Percentiles rank a stretch among this genome's conserved stretches.
These are phyloP conservation scores for Proctacanthus coquilletti DNA, from an alignment of 1,140 invertebrate species.

Conservation along the genomic window DNA sequence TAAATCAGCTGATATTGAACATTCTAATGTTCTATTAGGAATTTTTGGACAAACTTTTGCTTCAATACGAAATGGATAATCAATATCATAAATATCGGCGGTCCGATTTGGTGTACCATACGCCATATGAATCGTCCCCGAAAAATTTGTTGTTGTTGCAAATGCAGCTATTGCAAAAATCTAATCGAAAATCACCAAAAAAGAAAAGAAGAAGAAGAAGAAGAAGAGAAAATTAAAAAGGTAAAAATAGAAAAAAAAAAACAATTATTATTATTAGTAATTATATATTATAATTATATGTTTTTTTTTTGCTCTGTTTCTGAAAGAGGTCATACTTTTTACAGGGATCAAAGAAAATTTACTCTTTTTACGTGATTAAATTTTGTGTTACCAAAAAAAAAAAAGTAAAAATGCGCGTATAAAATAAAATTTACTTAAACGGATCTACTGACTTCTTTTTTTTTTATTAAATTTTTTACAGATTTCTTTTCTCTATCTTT, in stretches of 20 bases:
- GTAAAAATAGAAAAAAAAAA: neutral
- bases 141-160: conserved; percentile 37
- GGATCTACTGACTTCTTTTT: too few relatives aligned
- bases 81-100: conserved; percentile 9
- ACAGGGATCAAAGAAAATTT: too few relatives aligned
- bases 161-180: conserved; percentile 44
- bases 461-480: too few relatives aligned
- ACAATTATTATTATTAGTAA: neutral
- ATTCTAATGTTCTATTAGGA: conserved; percentile 6
- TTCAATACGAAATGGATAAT: conserved; percentile 20
- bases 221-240: neutral
- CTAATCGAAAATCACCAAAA: too few relatives aligned
- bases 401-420: too few relatives aligned
- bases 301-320: too few relatives aligned
- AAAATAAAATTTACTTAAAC: too few relatives aligned
- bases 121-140: conserved; percentile 12
- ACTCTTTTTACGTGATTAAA: too few relatives aligned
- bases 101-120: conserved; percentile 5
- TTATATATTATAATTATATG: too few relatives aligned
- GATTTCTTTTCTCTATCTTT: too few relatives aligned
- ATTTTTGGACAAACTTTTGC: conserved; percentile 1
- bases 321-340: too few relatives aligned
- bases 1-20: conserved; percentile 30
- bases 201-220: neutral
- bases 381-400: too few relatives aligned